Percentiles rank a stretch among this genome's conserved stretches.
Evolutionary conservation across 2,888 invertebrate species (phyloP).

Genomic region (Drosophila quasianomalipes): DNA sequence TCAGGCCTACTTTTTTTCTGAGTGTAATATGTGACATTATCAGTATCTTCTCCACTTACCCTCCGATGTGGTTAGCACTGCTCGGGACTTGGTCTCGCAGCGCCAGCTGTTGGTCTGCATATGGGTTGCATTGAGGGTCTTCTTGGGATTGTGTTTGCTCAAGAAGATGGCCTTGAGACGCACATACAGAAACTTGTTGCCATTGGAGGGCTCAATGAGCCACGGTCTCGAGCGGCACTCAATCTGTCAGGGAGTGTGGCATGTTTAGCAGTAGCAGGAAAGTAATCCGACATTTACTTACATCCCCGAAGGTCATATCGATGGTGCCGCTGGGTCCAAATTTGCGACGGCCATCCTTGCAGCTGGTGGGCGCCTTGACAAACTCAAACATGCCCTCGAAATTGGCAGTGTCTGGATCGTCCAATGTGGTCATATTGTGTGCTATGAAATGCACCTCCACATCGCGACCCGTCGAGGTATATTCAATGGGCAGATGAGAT

Average conservation of each 20-base stretch:
- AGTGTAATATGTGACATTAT: background rate
- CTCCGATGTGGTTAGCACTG: constrained; percentile 91
- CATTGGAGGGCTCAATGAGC: constrained; percentile 91
- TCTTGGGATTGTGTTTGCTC: constrained; percentile 85
- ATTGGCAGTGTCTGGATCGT: constrained; percentile 93
- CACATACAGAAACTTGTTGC: constrained; percentile 91
- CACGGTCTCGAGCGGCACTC: constrained; percentile 93
- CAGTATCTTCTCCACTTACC: constrained; percentile 60
- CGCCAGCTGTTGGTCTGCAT: constrained; percentile 87
- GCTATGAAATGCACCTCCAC: constrained; percentile 94
- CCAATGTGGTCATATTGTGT: constrained; percentile 92
- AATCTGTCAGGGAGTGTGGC: constrained; percentile 86
- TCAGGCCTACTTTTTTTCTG: background rate
- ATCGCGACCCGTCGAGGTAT: constrained; percentile 91
- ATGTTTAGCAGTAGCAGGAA: background rate
- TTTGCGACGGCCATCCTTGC: constrained; percentile 89
- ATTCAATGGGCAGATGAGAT: constrained; percentile 89
- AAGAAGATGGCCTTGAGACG: constrained; percentile 89
- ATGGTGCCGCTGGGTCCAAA: constrained; percentile 92
- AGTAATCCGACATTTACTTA: constrained; percentile 56
- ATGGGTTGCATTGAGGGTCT: constrained; percentile 87
- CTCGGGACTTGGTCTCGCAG: constrained; percentile 92
- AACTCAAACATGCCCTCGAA: constrained; percentile 95
- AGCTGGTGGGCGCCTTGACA: constrained; percentile 89
- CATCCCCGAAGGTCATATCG: constrained; percentile 87